phyloP scores from a whole-genome alignment of 2,113 vertebrate genomes.

The Carassius gibelio region DNA sequence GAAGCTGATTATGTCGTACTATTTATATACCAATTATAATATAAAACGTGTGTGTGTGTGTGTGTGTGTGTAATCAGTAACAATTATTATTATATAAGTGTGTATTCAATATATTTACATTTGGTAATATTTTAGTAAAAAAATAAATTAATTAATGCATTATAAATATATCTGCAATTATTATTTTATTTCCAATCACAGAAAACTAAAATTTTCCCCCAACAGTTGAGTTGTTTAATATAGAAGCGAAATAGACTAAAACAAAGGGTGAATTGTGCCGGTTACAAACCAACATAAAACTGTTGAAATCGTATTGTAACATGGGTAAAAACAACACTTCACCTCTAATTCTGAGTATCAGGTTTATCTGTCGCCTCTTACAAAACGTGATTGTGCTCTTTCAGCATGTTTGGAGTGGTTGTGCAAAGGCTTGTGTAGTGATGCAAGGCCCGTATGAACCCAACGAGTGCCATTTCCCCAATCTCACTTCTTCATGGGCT shows the following conservation, averaged over 20 bases:
- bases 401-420: conserved; percentile 21
- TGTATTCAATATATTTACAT: too few species aligned
- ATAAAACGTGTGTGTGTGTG: too few species aligned
- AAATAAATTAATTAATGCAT: too few species aligned
- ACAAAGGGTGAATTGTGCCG: not conserved
- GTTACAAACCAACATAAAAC: not conserved
- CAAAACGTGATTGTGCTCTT: conserved; percentile 14
- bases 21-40: too few species aligned
- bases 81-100: too few species aligned
- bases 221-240: not conserved
- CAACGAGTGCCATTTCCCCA: conserved; percentile 59
- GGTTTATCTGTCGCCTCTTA: not conserved
- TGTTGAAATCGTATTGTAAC: too few species aligned
- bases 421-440: conserved; percentile 46
- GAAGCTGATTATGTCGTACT: too few species aligned
- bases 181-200: too few species aligned
- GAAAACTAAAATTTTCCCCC: too few species aligned
- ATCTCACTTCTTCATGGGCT: conserved; percentile 63
- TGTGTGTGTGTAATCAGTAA: too few species aligned
- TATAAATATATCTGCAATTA: too few species aligned
- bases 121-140: too few species aligned
- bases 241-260: not conserved
- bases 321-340: not conserved
- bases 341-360: not conserved
- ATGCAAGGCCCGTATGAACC: conserved; percentile 50